phyloP scores from a whole-genome alignment of 2,888 invertebrate species.

The Mythimna albipuncta region DNA sequence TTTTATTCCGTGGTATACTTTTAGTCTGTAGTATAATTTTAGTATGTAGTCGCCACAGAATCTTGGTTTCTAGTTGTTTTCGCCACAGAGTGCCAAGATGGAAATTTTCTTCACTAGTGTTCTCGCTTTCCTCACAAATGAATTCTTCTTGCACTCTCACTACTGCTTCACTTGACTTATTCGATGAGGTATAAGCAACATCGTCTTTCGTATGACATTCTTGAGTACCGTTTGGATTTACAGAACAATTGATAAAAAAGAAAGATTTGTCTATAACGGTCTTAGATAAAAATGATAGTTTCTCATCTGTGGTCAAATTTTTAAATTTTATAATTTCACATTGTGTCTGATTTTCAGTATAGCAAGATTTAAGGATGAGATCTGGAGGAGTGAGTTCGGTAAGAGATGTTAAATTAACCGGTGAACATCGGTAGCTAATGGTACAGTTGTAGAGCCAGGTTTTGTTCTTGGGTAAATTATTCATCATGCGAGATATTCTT shows the following conservation, averaged over 20 bases:
- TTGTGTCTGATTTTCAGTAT: constrained; percentile 59
- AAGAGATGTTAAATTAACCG: constrained; percentile 72
- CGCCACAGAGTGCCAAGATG: neutral
- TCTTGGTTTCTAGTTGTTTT: neutral
- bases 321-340: constrained; percentile 79
- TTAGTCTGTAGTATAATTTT: neutral
- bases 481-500: constrained; percentile 78
- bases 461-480: constrained; percentile 79
- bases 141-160: constrained; percentile 81
- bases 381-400: constrained; percentile 74
- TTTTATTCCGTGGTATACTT: too few species aligned
- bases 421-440: constrained; percentile 68
- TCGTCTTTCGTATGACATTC: constrained; percentile 80
- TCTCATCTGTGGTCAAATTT: constrained; percentile 80
- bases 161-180: constrained; percentile 75
- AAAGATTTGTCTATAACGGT: constrained; percentile 76
- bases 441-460: constrained; percentile 78
- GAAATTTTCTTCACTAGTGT: neutral
- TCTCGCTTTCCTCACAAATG: constrained; percentile 78
- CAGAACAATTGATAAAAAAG: constrained; percentile 82
- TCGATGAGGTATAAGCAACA: constrained; percentile 72
- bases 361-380: constrained; percentile 75
- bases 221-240: constrained; percentile 78
- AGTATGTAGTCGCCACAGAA: neutral
- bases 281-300: constrained; percentile 77